Percentiles rank a stretch among this genome's conserved stretches.
phyloP scores from a whole-genome alignment of 2,888 invertebrate species.

The Ecdyonurus torrentis region DNA sequence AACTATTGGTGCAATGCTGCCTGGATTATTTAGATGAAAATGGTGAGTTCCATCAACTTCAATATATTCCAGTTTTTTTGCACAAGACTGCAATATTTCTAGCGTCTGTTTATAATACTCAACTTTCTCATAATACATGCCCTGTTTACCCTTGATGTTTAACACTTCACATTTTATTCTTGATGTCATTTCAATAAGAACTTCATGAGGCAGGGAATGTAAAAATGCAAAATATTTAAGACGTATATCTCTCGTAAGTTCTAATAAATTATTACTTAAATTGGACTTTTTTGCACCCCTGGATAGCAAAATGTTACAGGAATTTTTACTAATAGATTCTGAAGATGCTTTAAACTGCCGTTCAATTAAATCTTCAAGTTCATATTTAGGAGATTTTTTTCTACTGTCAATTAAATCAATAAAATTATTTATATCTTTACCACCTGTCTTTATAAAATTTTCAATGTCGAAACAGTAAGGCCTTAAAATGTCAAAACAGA shows the following conservation, averaged over 20 bases:
- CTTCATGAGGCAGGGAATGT: constrained; percentile 15
- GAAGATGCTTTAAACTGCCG: constrained; percentile 11
- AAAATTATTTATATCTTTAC: constrained; percentile 7
- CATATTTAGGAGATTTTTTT: constrained; percentile 9
- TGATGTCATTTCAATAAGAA: constrained; percentile 15
- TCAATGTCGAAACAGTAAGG: constrained; percentile 9
- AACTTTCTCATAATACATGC: constrained; percentile 16
- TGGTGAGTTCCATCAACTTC: constrained; percentile 18
- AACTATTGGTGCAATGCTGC: neutral
- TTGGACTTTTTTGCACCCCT: neutral
- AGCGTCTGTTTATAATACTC: constrained; percentile 15
- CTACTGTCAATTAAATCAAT: constrained; percentile 6
- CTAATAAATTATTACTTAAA: constrained; percentile 13
- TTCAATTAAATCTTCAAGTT: constrained; percentile 8
- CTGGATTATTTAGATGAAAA: constrained; percentile 19
- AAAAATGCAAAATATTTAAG: constrained; percentile 33
- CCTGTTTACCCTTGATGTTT: constrained; percentile 19
- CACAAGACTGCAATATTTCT: constrained; percentile 14
- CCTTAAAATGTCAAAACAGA: constrained; percentile 16
- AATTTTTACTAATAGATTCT: neutral
- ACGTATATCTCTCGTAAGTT: constrained; percentile 36
- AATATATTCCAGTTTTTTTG: constrained; percentile 15
- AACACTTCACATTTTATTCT: constrained; percentile 19
- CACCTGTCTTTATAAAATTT: constrained; percentile 9
- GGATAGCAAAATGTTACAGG: neutral